These are phyloP conservation scores for Haliaeetus leucogaster DNA, from an alignment of 2,113 vertebrate genomes.

Conservation along the genomic window DNA sequence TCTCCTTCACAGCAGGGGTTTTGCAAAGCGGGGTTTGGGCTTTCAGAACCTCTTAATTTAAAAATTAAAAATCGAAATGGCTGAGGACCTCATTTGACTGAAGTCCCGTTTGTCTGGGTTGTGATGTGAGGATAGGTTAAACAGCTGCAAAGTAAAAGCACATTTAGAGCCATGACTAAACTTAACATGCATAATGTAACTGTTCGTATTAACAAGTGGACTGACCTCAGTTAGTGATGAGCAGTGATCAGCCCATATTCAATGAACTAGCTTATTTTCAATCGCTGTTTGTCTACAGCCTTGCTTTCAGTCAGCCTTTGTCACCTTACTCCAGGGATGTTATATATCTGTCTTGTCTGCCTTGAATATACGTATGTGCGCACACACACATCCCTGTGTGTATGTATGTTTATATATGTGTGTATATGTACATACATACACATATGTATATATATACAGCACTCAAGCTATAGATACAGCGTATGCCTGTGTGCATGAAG, in stretches of 20 bases:
- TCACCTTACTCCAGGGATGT: not conserved
- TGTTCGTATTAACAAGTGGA: not conserved
- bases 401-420: fast-evolving
- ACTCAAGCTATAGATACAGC: not conserved
- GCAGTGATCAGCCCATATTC: not conserved
- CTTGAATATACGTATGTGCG: not conserved
- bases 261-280: not conserved
- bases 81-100: not conserved
- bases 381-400: fast-evolving
- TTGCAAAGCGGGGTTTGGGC: not conserved
- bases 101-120: not conserved
- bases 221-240: not conserved
- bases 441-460: no score
- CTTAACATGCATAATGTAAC: not conserved
- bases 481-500: not conserved
- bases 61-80: not conserved
- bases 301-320: constrained; percentile 35
- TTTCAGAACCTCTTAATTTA: not conserved
- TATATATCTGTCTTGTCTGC: not conserved
- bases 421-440: fast-evolving
- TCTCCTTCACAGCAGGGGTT: not conserved
- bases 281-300: constrained; percentile 24
- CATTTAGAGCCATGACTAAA: not conserved
- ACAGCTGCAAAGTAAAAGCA: not conserved
- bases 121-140: not conserved